Base-by-base conservation (phyloP, 23 tunicate species). In the Pegea sp. region DNA sequence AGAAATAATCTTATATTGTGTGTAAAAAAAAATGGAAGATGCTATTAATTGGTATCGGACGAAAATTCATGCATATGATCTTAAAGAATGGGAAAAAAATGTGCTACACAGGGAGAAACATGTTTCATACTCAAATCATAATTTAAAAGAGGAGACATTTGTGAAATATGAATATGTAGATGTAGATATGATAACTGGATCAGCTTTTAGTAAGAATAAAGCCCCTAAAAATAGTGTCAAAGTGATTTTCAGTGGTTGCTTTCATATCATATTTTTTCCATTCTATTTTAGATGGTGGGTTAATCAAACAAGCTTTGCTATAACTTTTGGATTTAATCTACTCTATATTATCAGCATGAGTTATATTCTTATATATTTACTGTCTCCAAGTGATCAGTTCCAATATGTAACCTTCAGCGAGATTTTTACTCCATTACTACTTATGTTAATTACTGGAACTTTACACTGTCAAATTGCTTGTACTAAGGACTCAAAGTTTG, bases 11-110 rank as follows among this genome's bases (percentile, higher is more conserved):
- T n/a, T n/a, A n/a, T n/a, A n/a, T n/a, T n/a, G n/a, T n/a, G n/a
- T n/a, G n/a, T n/a, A n/a, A n/a, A n/a, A 38, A 38, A 11, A 38
- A 38, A 38, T 38, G 46, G 46, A 38, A 16, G 11, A 11, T 11
- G 46, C 46, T 8, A 38, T 38, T 8, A 38, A 38, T 11, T 38
- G 46, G 46, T 38, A 38, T 16, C 16, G 16, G 13, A 38, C 11
- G 46, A 38, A 84, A 62, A 74, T 89, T 27, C 86, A 72, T 30
- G 81, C 58, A 8, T 89, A 77, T 34, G 98, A 89, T 52, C 42
- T 89, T 42, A 77, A 77, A 63, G 77, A 72, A 5, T 89, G 98
- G 98, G 98, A 89, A 66, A 60, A 64, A 13, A 78, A 90, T 1
- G 98, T 89, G 31, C 86, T 69, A 52, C 48, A 56, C 23, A 57